Evolutionary conservation across 2,888 invertebrate species (phyloP).

Genomic region (Bombylius discolor): DNA sequence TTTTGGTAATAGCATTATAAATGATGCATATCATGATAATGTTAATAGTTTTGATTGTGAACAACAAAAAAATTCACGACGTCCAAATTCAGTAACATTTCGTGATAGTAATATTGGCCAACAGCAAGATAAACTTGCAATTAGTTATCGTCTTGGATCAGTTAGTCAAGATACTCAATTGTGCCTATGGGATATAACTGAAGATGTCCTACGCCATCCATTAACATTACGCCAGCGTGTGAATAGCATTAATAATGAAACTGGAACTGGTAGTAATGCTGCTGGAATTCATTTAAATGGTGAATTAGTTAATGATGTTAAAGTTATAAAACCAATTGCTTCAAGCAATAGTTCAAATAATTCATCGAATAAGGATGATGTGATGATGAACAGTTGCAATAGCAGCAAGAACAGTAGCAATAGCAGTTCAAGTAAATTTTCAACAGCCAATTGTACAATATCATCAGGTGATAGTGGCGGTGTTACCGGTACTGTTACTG

Average conservation of each 20-base stretch:
- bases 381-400: slow-evolving; percentile 20
- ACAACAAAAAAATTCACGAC: slow-evolving; percentile 23
- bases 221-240: slow-evolving; percentile 31
- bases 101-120: slow-evolving; percentile 29
- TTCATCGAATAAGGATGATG: slow-evolving; percentile 9
- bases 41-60: slow-evolving; percentile 20
- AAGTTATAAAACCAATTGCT: slow-evolving; percentile 32
- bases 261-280: not conserved
- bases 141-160: slow-evolving; percentile 77
- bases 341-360: slow-evolving; percentile 7
- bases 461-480: slow-evolving; percentile 23
- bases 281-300: slow-evolving; percentile 23
- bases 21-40: slow-evolving; percentile 24
- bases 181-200: slow-evolving; percentile 97
- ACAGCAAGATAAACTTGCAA: slow-evolving; percentile 37
- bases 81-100: slow-evolving; percentile 32
- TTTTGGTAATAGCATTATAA: slow-evolving; percentile 24
- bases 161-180: slow-evolving; percentile 97
- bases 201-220: slow-evolving; percentile 77
- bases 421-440: slow-evolving; percentile 35
- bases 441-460: slow-evolving; percentile 36
- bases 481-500: not conserved
- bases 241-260: slow-evolving; percentile 24
- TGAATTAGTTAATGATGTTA: slow-evolving; percentile 29
- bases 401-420: slow-evolving; percentile 25